These are phyloP conservation scores for Olivierus martensii DNA, from an alignment of 1,140 invertebrate genomes.

Conservation along the genomic window DNA sequence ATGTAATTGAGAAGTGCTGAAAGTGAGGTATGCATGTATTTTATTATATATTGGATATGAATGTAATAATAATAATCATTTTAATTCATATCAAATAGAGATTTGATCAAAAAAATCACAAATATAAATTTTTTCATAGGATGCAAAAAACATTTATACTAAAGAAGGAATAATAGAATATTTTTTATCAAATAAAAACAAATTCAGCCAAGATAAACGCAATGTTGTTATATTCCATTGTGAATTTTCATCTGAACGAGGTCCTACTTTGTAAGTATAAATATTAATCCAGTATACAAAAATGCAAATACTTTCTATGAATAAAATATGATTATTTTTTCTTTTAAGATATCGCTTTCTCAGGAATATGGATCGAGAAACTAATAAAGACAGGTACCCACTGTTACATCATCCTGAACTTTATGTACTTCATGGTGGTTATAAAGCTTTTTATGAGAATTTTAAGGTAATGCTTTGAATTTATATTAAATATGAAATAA, in stretches of 20 bases:
- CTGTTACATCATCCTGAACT: constrained; percentile 81
- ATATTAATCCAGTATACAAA: too few relatives aligned
- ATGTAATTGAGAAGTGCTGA: too few relatives aligned
- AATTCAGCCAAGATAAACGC: constrained; percentile 28
- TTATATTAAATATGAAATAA: too few relatives aligned
- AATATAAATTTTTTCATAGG: constrained; percentile 23
- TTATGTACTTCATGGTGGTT: constrained; percentile 88
- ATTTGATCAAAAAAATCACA: too few relatives aligned
- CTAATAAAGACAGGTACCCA: constrained; percentile 76
- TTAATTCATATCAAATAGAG: too few relatives aligned
- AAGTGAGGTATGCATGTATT: too few relatives aligned
- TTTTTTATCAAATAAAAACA: neutral
- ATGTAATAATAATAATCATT: too few relatives aligned
- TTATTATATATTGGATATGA: too few relatives aligned
- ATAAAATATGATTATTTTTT: too few relatives aligned
- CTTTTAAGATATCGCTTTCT: constrained; percentile 49
- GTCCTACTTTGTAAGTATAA: constrained; percentile 56
- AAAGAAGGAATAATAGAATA: constrained; percentile 46
- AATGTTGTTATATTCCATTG: constrained; percentile 91
- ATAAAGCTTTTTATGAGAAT: constrained; percentile 67
- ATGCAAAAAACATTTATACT: constrained; percentile 69
- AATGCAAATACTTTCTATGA: too few relatives aligned
- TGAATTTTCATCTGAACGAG: constrained; percentile 92
- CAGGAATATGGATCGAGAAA: constrained; percentile 61
- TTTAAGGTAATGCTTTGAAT: constrained; percentile 11